Evolutionary conservation across 1,140 invertebrate species (phyloP), one percentile per base, ranked within the genome.

Genomic region (Holotrichia oblita): DNA sequence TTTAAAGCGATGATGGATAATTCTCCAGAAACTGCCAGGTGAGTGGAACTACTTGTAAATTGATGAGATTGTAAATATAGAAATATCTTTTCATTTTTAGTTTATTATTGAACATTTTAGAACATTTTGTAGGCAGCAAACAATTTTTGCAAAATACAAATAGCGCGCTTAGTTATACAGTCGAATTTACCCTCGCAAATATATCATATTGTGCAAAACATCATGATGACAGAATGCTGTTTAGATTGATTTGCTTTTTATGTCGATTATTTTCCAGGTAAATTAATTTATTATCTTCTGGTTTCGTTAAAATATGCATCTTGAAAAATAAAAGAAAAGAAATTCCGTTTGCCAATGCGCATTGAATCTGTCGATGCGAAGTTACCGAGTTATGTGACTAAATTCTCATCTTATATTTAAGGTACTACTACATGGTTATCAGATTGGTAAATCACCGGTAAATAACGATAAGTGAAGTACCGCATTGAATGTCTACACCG

Each of bases 131-230:
- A 22, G 27, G 12, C 22, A 27, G 22, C 9, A 27, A 7, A 0
- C 20, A 69, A 10, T 69, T 69, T 10, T 69, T 24, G 22, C 20
- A 27, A 34, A 69, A 69, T 27, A 22, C 3, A 7, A 34, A 34
- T 27, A 34, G 10, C 12, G 20, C 61, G 10, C 22, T 69, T 22
- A 10, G 61, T 34, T 69, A 34, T n/a, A 27, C 22, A 3, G 8
- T 69, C 22, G 61, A 69, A 69, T 69, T 69, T 22, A 14, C 22
- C 22, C 61, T 69, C 24, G 22, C 61, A 69, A 69, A 69, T 34
- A 27, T 69, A 27, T 27, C 61, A 3, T 69, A 69, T 27, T 69
- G 24, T 69, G 4, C 14, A 9, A 69, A 34, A 27, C 20, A 9
- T 6, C 4, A 10, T 9, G 61, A 69, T 34, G 22, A 2, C 0